These are phyloP conservation scores for Tetrax tetrax DNA, from an alignment of 2,113 vertebrate species.

Conservation along the genomic window DNA sequence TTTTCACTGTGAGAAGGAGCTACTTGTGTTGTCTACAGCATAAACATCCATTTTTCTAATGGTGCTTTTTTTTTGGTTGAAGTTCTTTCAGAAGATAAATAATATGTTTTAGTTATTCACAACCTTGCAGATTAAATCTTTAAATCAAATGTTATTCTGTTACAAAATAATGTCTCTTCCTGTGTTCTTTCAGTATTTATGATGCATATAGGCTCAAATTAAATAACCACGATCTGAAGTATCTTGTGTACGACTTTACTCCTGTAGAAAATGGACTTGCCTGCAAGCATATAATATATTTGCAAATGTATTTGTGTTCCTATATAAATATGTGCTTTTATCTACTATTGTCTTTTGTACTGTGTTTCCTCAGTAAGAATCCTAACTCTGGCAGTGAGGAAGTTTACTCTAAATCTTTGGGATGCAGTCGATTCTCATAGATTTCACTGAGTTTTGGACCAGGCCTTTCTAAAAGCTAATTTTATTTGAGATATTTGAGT, in stretches of 20 bases:
- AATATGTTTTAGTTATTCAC: conserved; percentile 47
- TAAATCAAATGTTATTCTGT: neutral
- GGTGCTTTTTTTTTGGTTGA: neutral
- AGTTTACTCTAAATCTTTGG: neutral
- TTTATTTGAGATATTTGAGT: neutral
- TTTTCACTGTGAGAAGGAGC: conserved; percentile 56
- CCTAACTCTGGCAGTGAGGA: neutral
- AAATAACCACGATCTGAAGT: neutral
- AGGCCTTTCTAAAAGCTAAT: neutral
- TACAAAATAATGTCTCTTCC: neutral
- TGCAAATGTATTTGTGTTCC: neutral
- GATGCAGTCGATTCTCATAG: neutral
- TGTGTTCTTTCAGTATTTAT: neutral
- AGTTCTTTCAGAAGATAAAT: conserved; percentile 53
- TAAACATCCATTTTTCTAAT: conserved; percentile 48
- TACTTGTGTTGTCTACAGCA: conserved; percentile 45
- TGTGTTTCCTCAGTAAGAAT: neutral
- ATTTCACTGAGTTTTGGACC: neutral
- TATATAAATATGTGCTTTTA: neutral
- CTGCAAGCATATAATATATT: neutral
- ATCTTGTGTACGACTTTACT: neutral
- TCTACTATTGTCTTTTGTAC: neutral
- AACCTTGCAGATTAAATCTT: conserved; percentile 12
- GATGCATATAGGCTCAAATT: neutral
- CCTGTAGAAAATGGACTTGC: neutral